Percentiles rank a stretch among this genome's conserved stretches.
These are phyloP conservation scores for Zaprionus davidi DNA, from an alignment of 1,140 invertebrate species.

Conservation along the genomic window DNA sequence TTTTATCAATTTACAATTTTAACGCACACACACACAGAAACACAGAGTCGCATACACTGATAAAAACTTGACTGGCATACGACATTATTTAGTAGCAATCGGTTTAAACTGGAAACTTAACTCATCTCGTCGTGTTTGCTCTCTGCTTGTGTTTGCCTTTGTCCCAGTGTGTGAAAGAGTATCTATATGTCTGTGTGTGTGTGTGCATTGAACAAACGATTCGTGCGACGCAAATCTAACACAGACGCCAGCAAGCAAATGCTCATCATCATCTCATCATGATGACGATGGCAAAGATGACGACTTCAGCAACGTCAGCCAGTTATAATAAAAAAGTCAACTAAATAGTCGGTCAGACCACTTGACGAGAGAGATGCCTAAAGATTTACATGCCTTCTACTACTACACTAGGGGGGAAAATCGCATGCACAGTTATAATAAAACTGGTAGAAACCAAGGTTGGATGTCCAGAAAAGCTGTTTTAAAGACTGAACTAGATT, in stretches of 20 bases:
- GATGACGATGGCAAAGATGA: conserved; percentile 21
- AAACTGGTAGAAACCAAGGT: conserved; percentile 5
- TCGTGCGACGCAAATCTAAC: conserved; percentile 77
- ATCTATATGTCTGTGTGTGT: conserved; percentile 14
- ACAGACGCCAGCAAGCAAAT: conserved; percentile 20
- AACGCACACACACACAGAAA: conserved; percentile 48
- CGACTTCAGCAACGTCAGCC: conserved; percentile 29
- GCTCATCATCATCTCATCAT: conserved; percentile 29
- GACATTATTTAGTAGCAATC: conserved; percentile 66
- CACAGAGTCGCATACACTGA: conserved; percentile 7
- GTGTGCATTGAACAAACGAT: conserved; percentile 64
- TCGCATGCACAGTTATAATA: neutral
- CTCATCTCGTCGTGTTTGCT: conserved; percentile 25
- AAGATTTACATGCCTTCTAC: conserved; percentile 9
- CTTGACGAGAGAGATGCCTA: conserved; percentile 23
- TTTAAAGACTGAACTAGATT: neutral
- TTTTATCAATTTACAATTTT: conserved; percentile 82
- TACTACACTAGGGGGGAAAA: neutral
- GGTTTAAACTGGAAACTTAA: conserved; percentile 69
- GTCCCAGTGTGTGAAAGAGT: conserved; percentile 1
- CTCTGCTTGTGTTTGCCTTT: conserved; percentile 6
- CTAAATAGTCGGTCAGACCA: conserved; percentile 52
- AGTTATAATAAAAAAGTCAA: conserved; percentile 43
- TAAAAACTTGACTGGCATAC: conserved; percentile 40
- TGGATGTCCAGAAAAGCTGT: neutral